phyloP scores from a whole-genome alignment of 92 coral and sea anemone genomes.

The Epizoanthus rinbou region DNA sequence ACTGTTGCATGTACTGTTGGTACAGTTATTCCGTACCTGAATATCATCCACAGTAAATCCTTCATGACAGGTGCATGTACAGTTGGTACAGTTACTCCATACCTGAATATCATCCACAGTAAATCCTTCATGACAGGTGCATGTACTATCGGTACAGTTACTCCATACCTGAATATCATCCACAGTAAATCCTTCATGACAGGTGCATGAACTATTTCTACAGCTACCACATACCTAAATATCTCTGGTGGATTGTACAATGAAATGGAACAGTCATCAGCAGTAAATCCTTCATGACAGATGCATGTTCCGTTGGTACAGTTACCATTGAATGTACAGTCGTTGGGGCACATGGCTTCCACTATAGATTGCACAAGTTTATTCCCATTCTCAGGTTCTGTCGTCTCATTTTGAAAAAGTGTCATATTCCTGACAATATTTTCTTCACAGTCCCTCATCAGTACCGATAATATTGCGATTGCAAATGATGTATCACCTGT shows the following conservation, averaged over 20 bases:
- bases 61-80: slow-evolving; percentile 70
- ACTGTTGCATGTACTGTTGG: no score
- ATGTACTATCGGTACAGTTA: neutral
- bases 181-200: no score
- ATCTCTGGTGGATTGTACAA: slow-evolving; percentile 59
- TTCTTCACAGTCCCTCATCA: slow-evolving; percentile 39
- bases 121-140: no score
- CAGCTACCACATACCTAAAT: slow-evolving; percentile 43
- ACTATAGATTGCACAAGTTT: slow-evolving; percentile 48
- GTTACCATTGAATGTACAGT: slow-evolving; percentile 74
- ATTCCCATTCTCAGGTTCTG: neutral
- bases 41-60: slow-evolving; percentile 59
- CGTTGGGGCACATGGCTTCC: slow-evolving; percentile 70
- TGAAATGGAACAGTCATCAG: slow-evolving; percentile 73
- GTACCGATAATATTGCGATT: neutral
- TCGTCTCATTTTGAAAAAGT: slow-evolving; percentile 29
- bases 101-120: no score
- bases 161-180: slow-evolving; percentile 54
- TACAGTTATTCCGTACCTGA: slow-evolving; percentile 41
- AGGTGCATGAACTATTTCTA: neutral
- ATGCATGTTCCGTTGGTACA: slow-evolving; percentile 73
- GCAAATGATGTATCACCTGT: slow-evolving; percentile 38
- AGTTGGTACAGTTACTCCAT: slow-evolving; percentile 69
- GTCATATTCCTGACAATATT: slow-evolving; percentile 39
- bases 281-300: slow-evolving; percentile 69